These are phyloP conservation scores for Thelaira solivaga DNA, from an alignment of 2,888 invertebrate genomes.

Conservation along the genomic window DNA sequence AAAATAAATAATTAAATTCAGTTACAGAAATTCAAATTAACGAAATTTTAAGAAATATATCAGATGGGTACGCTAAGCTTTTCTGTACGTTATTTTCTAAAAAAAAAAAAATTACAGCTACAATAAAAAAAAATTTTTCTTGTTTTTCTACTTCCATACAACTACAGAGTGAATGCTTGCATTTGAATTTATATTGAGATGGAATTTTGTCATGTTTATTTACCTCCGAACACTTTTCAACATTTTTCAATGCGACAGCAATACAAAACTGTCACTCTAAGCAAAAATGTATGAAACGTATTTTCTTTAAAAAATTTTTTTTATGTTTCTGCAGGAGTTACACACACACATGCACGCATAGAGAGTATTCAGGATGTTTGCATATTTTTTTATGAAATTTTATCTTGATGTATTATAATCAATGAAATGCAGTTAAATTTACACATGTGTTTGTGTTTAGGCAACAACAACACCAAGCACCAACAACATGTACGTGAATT, in stretches of 20 bases:
- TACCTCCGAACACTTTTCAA: slow-evolving; percentile 53
- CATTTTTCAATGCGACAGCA: slow-evolving; percentile 50
- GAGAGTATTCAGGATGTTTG: too few species aligned
- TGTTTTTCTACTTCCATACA: too few species aligned
- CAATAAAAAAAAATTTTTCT: too few species aligned
- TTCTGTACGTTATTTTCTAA: too few species aligned
- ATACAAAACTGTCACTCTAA: slow-evolving; percentile 28
- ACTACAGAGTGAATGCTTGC: background rate
- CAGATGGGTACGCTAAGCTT: too few species aligned
- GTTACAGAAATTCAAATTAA: too few species aligned
- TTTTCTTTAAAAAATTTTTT: background rate
- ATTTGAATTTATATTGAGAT: slow-evolving; percentile 32
- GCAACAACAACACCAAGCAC: too few species aligned
- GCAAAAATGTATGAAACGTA: slow-evolving; percentile 28
- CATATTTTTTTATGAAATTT: background rate
- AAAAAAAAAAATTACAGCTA: too few species aligned
- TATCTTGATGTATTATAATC: slow-evolving; percentile 33
- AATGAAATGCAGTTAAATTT: slow-evolving; percentile 43
- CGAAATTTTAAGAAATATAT: too few species aligned
- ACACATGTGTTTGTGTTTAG: slow-evolving; percentile 31
- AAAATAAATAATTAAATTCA: too few species aligned
- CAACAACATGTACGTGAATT: slow-evolving; percentile 41
- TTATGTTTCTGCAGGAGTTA: background rate
- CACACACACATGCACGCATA: slow-evolving; percentile 29
- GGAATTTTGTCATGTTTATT: slow-evolving; percentile 51